Base-by-base conservation (phyloP, 2,888 invertebrate genomes). In the Cylindroiulus punctatus region DNA sequence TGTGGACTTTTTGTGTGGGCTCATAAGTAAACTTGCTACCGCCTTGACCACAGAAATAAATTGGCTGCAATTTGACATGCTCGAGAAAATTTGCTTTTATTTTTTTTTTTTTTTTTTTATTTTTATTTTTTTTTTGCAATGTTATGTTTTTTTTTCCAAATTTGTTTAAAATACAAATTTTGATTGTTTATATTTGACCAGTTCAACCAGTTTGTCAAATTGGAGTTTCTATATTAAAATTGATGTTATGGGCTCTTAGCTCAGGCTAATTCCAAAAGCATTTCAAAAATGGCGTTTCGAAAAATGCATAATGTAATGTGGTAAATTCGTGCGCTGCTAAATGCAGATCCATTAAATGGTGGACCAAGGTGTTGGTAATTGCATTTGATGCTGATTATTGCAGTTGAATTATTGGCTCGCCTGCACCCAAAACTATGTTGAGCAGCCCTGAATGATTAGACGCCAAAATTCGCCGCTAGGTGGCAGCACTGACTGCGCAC, bases 401-500 rank as follows among this genome's bases (percentile, higher is more conserved):
- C n/a, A n/a, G n/a, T n/a, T n/a, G n/a, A n/a, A n/a, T n/a, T n/a
- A 26, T 32, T 30, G 30, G 30, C 76, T 76, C 17, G 76, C 30
- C 30, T 30, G 26, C 30, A 14, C 76, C 76, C 3, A 30, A 17
- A 76, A 76, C 17, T 76, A 30, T 17, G 12, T 10, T 22, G 14
- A 76, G 26, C 76, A 22, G 26, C 76, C 76, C 30, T 14, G 17
- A 26, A 76, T 5, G 30, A 30, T 76, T 4, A 30, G 30, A 30
- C 4, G 30, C 26, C 30, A 76, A 17, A 30, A 30, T 17, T 10
- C 76, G 30, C 17, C 30, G 76, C 76, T 76, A 76, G 76, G 76
- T 76, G 76, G 76, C 76, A 76, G 76, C 76, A 76, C 76, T 76
- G 76, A 30, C 76, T 76, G 76, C 76, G 76, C 76, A 10, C 8